These are phyloP conservation scores for Eledone cirrhosa DNA, from an alignment of 2,888 invertebrate species.

Conservation along the genomic window DNA sequence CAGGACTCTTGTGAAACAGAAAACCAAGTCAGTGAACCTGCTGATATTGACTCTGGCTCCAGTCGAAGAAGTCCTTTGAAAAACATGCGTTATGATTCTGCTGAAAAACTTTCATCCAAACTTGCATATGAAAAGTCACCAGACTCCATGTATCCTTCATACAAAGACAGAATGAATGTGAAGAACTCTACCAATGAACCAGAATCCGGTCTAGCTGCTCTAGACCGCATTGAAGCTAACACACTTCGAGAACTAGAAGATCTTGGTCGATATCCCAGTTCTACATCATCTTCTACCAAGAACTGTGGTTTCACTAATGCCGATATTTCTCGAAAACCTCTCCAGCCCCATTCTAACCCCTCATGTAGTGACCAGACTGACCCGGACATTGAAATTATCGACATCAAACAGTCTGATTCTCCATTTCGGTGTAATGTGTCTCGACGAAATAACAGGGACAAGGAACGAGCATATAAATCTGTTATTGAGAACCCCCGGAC, in stretches of 20 bases:
- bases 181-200: slow-evolving; percentile 10
- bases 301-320: background rate
- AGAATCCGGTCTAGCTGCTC: slow-evolving; percentile 22
- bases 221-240: slow-evolving; percentile 24
- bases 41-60: slow-evolving; percentile 6
- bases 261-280: slow-evolving; percentile 16
- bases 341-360: background rate
- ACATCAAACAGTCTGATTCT: slow-evolving; percentile 26
- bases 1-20: too few relatives aligned
- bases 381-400: slow-evolving; percentile 25
- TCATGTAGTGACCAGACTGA: slow-evolving; percentile 15
- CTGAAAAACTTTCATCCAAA: slow-evolving; percentile 21
- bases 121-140: slow-evolving; percentile 23
- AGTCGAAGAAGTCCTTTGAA: slow-evolving; percentile 20
- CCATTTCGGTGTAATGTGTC: slow-evolving; percentile 8
- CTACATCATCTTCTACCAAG: slow-evolving; percentile 13
- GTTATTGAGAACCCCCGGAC: slow-evolving; percentile 22
- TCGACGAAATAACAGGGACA: slow-evolving; percentile 14
- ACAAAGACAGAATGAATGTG: slow-evolving; percentile 22
- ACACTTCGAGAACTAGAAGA: slow-evolving; percentile 15
- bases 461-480: slow-evolving; percentile 16
- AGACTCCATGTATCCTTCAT: slow-evolving; percentile 21
- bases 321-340: slow-evolving; percentile 23
- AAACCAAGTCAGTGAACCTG: too few relatives aligned
- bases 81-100: slow-evolving; percentile 27